Evolutionary conservation across 2,113 vertebrate species (phyloP), one percentile per base, ranked within the genome.

Genomic region (Cottus gobio): DNA sequence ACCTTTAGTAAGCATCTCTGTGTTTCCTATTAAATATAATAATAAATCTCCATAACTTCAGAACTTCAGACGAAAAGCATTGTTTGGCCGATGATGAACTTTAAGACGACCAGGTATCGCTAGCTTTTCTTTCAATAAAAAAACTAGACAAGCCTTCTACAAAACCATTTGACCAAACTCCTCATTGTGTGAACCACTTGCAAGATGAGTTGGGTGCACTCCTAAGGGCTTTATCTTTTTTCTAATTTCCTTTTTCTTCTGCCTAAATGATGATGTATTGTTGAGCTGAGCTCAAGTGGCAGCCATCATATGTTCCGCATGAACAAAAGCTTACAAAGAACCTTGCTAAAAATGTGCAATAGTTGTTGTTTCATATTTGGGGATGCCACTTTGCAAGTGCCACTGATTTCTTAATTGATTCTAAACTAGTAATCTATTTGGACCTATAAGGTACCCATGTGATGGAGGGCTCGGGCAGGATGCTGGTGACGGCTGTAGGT

Each of bases 381-480:
- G 56, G 56, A 10, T 61, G 48, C 37, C 30, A 34, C n/a, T 62
- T 30, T 61, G n/a, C 20, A 74, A 50, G n/a, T 24, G 56, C 3
- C 24, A 34, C 4, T 13, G 4, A 1, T 60, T 5, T 73, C 20
- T n/a, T 7, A 28, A 46, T 30, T 20, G 12, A 63, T n/a, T 54
- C n/a, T 66, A 34, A 77, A 60, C 16, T 22, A 44, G 2, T 24
- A 5, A 10, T 79, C 20, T 83, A 18, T 88, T 56, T 72, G 80
- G 58, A 28, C 50, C 5, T 86, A 3, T 0, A 31, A 95, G 95
- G 95, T 57, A 95, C 95, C 44, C 95, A 95, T 76, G 94, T 95
- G 84, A 95, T 95, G 95, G 95, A 95, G 82, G 95, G 95, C 71
- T 95, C 95, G 0, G 94, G 95, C 44, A 88, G 93, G 80, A 95